These are phyloP conservation scores for Protaetia brevitarsis DNA, from an alignment of 1,140 invertebrate species.

Conservation along the genomic window DNA sequence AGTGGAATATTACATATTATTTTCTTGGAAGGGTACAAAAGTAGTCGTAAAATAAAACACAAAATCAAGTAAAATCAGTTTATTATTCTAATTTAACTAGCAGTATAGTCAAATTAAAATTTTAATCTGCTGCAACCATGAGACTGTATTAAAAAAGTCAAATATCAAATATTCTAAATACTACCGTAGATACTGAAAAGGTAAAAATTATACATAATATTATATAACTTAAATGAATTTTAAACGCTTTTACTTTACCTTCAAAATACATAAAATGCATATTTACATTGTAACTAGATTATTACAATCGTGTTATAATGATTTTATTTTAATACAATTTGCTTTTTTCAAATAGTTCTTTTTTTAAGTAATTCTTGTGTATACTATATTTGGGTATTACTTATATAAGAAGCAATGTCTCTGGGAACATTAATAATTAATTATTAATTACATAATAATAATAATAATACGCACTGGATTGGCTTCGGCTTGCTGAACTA, in stretches of 20 bases:
- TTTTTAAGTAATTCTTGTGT: no score
- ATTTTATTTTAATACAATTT: no score
- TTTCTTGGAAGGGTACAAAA: no score
- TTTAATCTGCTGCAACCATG: conserved; percentile 13
- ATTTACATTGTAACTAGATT: conserved; percentile 18
- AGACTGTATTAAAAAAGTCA: conserved; percentile 15
- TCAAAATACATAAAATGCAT: conserved; percentile 17
- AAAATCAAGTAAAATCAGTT: conserved; percentile 5
- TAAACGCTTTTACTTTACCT: not conserved
- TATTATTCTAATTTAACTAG: conserved; percentile 19
- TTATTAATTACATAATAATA: no score
- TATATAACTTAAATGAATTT: conserved; percentile 2
- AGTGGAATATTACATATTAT: no score
- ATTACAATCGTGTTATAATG: not conserved
- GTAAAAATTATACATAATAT: conserved; percentile 10
- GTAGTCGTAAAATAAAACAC: no score
- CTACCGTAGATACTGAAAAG: conserved; percentile 4
- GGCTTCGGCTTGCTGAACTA: no score
- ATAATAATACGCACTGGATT: no score
- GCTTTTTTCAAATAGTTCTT: no score
- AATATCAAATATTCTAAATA: conserved; percentile 18
- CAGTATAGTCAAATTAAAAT: conserved; percentile 10
- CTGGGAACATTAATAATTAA: no score
- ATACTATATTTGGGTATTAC: no score
- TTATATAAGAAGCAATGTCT: no score